Evolutionary conservation across 2,797 vertebrate species (phyloP).

Genomic region (Mareca strepera): DNA sequence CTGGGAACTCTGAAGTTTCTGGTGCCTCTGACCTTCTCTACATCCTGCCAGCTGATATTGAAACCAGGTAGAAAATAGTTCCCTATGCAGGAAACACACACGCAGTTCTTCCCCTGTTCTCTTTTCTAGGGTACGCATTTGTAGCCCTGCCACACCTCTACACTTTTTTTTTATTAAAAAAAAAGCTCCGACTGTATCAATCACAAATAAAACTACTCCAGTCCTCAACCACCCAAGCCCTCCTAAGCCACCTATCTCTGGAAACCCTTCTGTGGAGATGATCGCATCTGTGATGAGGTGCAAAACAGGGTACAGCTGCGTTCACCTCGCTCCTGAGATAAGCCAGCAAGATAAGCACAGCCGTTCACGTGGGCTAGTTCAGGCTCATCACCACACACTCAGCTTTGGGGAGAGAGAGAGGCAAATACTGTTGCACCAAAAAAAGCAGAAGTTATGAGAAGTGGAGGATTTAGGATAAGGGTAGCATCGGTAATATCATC

Average conservation of each 20-base stretch:
- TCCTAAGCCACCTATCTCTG: background rate
- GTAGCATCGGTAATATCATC: background rate
- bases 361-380: accelerated
- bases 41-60: background rate
- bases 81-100: background rate
- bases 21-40: background rate
- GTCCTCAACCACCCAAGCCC: background rate
- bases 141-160: background rate
- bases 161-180: background rate
- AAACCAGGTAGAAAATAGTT: background rate
- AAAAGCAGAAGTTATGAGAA: background rate
- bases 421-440: background rate
- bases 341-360: background rate
- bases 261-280: background rate
- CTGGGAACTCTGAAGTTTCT: background rate
- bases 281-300: background rate
- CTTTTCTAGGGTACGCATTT: background rate
- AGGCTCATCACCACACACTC: background rate
- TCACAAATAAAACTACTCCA: background rate
- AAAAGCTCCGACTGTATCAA: background rate
- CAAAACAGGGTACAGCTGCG: background rate
- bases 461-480: background rate
- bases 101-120: background rate
- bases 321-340: background rate
- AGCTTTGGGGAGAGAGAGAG: background rate